Conservation (phyloP, 2,888 invertebrate species). For the Ormyrus pomaceus region DNA sequence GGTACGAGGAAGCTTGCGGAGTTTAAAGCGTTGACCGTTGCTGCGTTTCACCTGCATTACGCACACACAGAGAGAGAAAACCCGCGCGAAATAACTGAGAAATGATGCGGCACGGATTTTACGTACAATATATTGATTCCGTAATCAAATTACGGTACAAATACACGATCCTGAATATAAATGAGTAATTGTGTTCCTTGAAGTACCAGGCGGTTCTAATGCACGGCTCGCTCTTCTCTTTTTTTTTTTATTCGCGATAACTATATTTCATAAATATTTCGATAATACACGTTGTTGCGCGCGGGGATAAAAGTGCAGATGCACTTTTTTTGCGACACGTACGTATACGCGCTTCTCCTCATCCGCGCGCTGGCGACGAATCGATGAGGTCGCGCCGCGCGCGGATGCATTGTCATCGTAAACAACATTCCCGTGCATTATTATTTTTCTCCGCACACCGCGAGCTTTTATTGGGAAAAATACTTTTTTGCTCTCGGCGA, state of each 20-base stretch:
- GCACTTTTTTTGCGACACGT: conserved; percentile 4
- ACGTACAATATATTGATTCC: not conserved
- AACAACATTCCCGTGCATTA: conserved; percentile 44
- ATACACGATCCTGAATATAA: not conserved
- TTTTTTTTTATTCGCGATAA: not conserved
- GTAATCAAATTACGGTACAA: conserved; percentile 5
- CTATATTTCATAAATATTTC: conserved; percentile 1
- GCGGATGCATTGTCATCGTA: not conserved
- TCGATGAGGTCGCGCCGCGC: not conserved
- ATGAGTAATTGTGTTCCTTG: conserved; percentile 17
- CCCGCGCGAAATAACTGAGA: conserved; percentile 15
- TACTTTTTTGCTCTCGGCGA: conserved; percentile 3
- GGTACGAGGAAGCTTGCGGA: not conserved
- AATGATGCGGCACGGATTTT: conserved; percentile 31
- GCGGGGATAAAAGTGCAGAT: not conserved
- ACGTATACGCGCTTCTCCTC: not conserved
- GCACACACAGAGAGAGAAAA: not conserved
- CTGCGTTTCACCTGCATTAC: not conserved
- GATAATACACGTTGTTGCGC: not conserved
- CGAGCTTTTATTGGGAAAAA: conserved; percentile 18
- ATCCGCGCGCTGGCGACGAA: not conserved
- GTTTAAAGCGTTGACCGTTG: conserved; percentile 3
- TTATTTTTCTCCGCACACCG: not conserved
- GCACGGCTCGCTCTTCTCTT: not conserved
- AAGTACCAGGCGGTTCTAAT: conserved; percentile 24